Percentiles rank a stretch among this genome's conserved stretches.
Conservation (phyloP, 2,797 vertebrate species). For the Rhyacichthys aspro region DNA sequence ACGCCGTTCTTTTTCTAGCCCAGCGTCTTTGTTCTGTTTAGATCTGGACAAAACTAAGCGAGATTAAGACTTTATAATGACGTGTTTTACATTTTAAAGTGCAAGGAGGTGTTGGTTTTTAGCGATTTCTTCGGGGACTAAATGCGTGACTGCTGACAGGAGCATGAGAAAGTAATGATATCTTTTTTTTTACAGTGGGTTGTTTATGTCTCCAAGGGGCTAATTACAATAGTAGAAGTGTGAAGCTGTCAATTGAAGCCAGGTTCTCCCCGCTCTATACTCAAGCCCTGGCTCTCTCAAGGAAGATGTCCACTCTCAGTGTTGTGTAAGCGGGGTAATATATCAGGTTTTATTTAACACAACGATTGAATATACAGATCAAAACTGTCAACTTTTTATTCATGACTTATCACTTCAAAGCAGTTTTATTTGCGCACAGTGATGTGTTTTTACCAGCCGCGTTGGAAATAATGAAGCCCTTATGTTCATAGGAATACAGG, state of each 20-base stretch:
- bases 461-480: slow-evolving; percentile 43
- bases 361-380: slow-evolving; percentile 22
- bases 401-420: slow-evolving; percentile 30
- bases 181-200: slow-evolving; percentile 53
- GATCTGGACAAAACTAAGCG: slow-evolving; percentile 37
- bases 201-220: slow-evolving; percentile 73
- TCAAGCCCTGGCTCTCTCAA: slow-evolving; percentile 44
- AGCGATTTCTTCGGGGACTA: slow-evolving; percentile 48
- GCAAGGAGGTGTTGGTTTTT: slow-evolving; percentile 43
- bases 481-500: slow-evolving; percentile 43
- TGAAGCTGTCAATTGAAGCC: slow-evolving; percentile 62
- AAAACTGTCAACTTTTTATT: slow-evolving; percentile 13
- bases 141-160: slow-evolving; percentile 59
- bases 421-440: slow-evolving; percentile 11
- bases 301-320: slow-evolving; percentile 25
- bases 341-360: slow-evolving; percentile 25
- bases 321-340: slow-evolving; percentile 32
- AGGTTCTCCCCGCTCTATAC: slow-evolving; percentile 34
- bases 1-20: slow-evolving; percentile 3
- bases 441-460: slow-evolving; percentile 25
- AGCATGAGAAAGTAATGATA: slow-evolving; percentile 65
- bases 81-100: slow-evolving; percentile 56
- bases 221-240: slow-evolving; percentile 76
- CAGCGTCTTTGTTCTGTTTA: slow-evolving; percentile 13
- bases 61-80: slow-evolving; percentile 54